Evolutionary conservation across 2,113 vertebrate species (phyloP).

Genomic region (Oncorhynchus kisutch): DNA sequence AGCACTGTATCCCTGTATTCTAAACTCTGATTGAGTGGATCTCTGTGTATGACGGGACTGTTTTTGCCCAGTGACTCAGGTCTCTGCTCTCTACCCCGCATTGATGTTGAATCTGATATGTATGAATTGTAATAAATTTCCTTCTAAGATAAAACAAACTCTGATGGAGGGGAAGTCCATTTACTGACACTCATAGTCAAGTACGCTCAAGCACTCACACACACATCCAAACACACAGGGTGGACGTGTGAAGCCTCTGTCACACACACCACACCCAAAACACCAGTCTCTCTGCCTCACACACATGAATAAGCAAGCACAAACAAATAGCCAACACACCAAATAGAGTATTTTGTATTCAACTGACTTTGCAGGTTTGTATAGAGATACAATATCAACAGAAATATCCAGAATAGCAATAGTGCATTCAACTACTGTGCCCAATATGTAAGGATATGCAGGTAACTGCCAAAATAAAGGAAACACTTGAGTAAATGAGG

Average conservation of each 20-base stretch:
- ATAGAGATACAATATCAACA: not conserved
- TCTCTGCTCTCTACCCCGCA: too few species aligned
- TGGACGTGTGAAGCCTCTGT: conserved; percentile 45
- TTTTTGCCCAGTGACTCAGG: too few species aligned
- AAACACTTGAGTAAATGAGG: too few species aligned
- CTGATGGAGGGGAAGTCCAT: not conserved
- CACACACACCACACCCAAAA: conserved; percentile 54
- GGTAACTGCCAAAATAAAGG: too few species aligned
- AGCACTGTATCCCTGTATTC: too few species aligned
- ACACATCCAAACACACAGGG: not conserved
- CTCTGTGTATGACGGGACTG: too few species aligned
- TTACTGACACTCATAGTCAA: not conserved
- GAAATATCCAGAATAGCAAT: not conserved
- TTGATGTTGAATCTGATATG: too few species aligned
- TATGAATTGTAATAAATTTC: too few species aligned
- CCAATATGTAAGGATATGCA: not conserved
- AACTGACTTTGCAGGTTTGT: not conserved
- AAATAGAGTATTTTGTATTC: not conserved
- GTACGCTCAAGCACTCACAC: not conserved
- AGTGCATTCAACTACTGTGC: not conserved
- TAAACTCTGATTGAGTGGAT: too few species aligned
- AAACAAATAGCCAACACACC: not conserved
- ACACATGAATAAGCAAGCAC: not conserved
- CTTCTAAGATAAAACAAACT: too few species aligned
- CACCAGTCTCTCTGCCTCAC: conserved; percentile 1